Base-by-base conservation (phyloP, 2,888 invertebrate genomes). In the Machimus rusticus region DNA sequence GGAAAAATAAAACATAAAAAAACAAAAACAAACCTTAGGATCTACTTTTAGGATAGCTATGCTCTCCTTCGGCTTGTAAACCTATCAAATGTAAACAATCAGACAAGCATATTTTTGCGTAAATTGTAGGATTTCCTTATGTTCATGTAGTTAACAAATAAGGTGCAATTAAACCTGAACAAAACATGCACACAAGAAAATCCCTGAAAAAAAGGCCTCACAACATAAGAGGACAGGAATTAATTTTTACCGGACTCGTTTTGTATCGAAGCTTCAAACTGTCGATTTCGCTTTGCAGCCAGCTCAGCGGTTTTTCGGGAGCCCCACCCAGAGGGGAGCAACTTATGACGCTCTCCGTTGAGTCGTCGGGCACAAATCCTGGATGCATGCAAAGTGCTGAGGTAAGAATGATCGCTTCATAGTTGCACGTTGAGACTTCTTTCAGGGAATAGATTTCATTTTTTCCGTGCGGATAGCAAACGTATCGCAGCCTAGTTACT, bases 371-470 rank as follows among this genome's bases (percentile, higher is more conserved):
- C 90, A 96, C 96, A 91, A 97, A 99, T 88, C 95, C 95, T 0
- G 99, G 98, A 93, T 99, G 99, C 51, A 94, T 94, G 91, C 99
- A 99, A 0, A 99, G 93, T 12, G 96, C 93, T 0, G 97, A 96
- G 0, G 99, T 97, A 31, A 99, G 93, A 16, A 99, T 96, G 16
- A 99, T 95, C 8, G 94, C 96, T 93, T 99, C 99, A 91, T 99
- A 99, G 92, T 98, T 97, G 91, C 99, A 99, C 0, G 97, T 98
- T 0, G 98, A 96, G 0, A 96, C 97, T 92, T 99, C 99, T 91
- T 98, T 98, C 88, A 99, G 94, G 0, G 97, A 97, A 91, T 97
- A 98, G 2, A 99, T 95, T 91, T 99, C 98, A 90, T 98, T 97
- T 90, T 97, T 97, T 2, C 98, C 97, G 90, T 97, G 96, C 4